Conservation (phyloP, 2,797 vertebrate genomes). For the Hippopotamyrus pictus region DNA sequence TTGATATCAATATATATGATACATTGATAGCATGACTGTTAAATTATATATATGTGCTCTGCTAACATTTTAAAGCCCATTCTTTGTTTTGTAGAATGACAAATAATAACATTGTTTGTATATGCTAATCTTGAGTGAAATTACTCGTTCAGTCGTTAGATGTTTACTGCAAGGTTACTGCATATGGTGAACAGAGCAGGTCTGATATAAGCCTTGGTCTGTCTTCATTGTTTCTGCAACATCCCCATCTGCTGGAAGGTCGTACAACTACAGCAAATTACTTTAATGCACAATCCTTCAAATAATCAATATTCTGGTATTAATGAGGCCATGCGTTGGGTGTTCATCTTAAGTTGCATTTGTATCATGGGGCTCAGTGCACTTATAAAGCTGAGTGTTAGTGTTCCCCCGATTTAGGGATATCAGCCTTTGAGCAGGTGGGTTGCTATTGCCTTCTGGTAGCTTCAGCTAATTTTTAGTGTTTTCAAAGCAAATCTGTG, state of each 20-base stretch:
- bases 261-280: not conserved
- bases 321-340: not conserved
- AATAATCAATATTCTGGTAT: not conserved
- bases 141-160: not conserved
- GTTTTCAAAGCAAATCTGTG: not conserved
- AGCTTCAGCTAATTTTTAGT: not conserved
- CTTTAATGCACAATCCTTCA: not conserved
- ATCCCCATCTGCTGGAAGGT: slow-evolving; percentile 5
- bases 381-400: not conserved
- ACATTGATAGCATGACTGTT: not conserved
- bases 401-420: not conserved
- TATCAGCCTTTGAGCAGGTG: not conserved
- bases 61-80: not conserved
- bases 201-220: not conserved
- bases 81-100: not conserved
- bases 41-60: not conserved
- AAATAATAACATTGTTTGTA: not conserved
- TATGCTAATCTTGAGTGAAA: not conserved
- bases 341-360: not conserved
- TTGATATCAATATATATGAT: not conserved
- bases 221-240: not conserved
- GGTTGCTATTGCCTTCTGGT: not conserved
- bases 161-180: not conserved
- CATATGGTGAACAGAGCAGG: not conserved
- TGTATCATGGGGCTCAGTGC: not conserved